Evolutionary conservation across 2,797 vertebrate species (phyloP), one percentile per base, ranked within the genome.

Genomic region (Enteromius radiatus): DNA sequence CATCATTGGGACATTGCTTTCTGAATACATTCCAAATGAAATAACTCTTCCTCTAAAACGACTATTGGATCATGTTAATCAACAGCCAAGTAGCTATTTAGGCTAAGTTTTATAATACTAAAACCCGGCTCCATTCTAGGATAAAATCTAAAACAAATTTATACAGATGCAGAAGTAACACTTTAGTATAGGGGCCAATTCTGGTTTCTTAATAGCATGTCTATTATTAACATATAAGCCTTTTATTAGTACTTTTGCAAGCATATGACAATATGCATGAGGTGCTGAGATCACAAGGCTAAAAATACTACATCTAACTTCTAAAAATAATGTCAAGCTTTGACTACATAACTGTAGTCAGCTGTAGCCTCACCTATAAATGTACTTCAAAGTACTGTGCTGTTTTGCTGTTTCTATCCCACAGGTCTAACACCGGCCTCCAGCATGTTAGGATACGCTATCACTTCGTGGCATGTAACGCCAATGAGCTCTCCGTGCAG

Each of bases 391-490:
- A 59, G 9, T 47, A 15, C 61, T 74, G 36, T 59, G 28, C 47
- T 33, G 21, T 75, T 28, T 28, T 64, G 26, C 68, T 71, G 73
- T 86, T 70, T 59, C 73, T 63, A 33, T 19, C 56, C 9, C 69
- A 43, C 86, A 95, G 95, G 90, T 93, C 90, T 83, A 92, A 78
- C 80, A 59, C 92, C 3, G 93, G 94, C 49, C 90, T 90, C 87
- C 94, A 92, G 91, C 94, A 90, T 31, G 95, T 94, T 92, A 94
- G 90, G 92, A 94, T 96, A 82, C 93, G 92, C 43, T 96, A 96
- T 0, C 95, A 96, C 89, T 96, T 96, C 88, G 96, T 96, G 0
- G 95, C 96, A 0, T 93, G 92, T 26, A 96, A 96, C 0, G 92
- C 95, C 91, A 95, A 93, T 0, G 96, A 96, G 85, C 92, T 96